phyloP scores from a whole-genome alignment of 2,113 vertebrate species.

The Marmota flaviventris region DNA sequence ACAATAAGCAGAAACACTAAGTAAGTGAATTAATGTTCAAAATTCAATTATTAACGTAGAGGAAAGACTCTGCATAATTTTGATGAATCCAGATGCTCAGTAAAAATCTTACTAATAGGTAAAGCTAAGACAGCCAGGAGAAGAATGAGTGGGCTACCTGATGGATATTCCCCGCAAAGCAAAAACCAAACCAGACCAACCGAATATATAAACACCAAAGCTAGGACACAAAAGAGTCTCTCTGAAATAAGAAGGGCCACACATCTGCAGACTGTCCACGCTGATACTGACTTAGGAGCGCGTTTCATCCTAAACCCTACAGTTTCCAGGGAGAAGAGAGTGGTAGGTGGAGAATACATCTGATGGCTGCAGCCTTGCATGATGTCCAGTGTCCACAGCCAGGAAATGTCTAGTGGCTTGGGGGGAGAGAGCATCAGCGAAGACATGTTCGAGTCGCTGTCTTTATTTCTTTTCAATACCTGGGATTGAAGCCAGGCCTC shows the following conservation, averaged over 20 bases:
- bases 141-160: neutral
- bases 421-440: neutral
- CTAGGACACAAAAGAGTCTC: neutral
- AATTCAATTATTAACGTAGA: neutral
- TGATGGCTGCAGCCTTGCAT: neutral
- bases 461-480: no score
- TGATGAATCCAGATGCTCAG: neutral
- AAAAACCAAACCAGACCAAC: neutral
- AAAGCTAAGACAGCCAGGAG: neutral
- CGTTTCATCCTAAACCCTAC: neutral
- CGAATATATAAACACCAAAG: neutral
- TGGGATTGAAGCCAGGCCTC: no score
- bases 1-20: neutral
- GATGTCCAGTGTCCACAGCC: neutral
- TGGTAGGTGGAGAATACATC: neutral
- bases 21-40: neutral
- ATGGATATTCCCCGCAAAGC: neutral
- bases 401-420: neutral
- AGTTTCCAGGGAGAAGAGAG: neutral
- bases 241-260: neutral
- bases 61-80: neutral
- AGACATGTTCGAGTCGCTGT: neutral
- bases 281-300: neutral
- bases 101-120: neutral
- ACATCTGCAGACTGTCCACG: neutral